phyloP scores from a whole-genome alignment of 2,888 invertebrate genomes.

The Caprella mutica region DNA sequence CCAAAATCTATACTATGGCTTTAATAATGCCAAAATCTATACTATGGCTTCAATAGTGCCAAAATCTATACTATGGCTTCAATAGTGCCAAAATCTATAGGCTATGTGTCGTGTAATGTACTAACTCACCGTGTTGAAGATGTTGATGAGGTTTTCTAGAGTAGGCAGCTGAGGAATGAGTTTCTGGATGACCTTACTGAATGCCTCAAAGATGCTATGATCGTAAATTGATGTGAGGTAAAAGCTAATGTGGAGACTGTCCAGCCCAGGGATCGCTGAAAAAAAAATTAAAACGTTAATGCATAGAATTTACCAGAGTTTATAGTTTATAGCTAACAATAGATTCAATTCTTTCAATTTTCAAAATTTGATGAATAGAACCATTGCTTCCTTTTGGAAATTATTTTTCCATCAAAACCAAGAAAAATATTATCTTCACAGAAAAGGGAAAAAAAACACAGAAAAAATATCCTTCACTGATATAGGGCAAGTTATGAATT shows the following conservation, averaged over 20 bases:
- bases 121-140: conserved; percentile 80
- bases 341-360: no score
- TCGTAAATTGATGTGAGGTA: conserved; percentile 98
- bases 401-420: neutral
- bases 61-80: neutral
- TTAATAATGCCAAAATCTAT: neutral
- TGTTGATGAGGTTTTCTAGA: conserved; percentile 91
- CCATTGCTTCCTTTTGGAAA: neutral
- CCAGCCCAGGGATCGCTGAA: conserved; percentile 47
- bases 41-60: neutral
- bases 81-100: no score
- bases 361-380: conserved; percentile 21
- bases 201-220: conserved; percentile 99
- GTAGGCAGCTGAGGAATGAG: conserved; percentile 93
- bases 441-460: no score
- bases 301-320: no score
- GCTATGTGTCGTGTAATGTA: no score
- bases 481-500: no score
- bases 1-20: no score
- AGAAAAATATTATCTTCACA: neutral
- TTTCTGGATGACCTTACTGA: conserved; percentile 99
- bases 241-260: conserved; percentile 82
- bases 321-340: no score
- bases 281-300: no score
- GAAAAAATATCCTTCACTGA: no score